Base-by-base conservation (phyloP, 1,140 invertebrate genomes). In the Polypedilum pembai region DNA sequence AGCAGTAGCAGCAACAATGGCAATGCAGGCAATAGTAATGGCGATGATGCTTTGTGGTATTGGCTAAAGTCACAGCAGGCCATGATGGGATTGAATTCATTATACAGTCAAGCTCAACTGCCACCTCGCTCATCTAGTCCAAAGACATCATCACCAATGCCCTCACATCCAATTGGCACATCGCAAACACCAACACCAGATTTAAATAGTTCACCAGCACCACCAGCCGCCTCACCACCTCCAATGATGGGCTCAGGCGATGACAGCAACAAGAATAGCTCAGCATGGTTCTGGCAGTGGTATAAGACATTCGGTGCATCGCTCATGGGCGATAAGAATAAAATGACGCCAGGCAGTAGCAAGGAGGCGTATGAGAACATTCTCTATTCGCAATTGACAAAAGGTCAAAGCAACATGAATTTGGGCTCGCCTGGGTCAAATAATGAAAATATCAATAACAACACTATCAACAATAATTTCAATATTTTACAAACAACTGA, bases 201-300 rank as follows among this genome's bases (percentile, higher is more conserved):
- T 78, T 18, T 76, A 33, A 33, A 33, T 77, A 21, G 76, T 77
- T 41, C 78, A 78, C 75, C 78, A 77, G 41, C 76, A 75, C 5
- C 69, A 75, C 56, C 73, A 65, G 18, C 75, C 40, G 74, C 73
- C 73, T 74, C 77, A 77, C 73, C 76, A 74, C 76, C 79, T n/a
- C 79, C 79, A 73, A 79, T 78, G 63, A 80, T 79, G 41, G 79
- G n/a, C n/a, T n/a, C n/a, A n/a, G n/a, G 77, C 2, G 81, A 82
- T 21, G 85, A 86, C 73, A 81, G 84, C 75, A 87, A 88, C 74
- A 87, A 87, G 12, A 56, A 56, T 56, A 18, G 65, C 75, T 85
- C 88, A 8, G 79, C 81, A 1, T 90, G 89, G 89, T 87, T 91
- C 76, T 91, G 90, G 90, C 86, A 87, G 76, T 89, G 88, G 85